Evolutionary conservation across 2,113 vertebrate genomes (phyloP), one percentile per base, ranked within the genome.

Genomic region (Pelmatolapia mariae): DNA sequence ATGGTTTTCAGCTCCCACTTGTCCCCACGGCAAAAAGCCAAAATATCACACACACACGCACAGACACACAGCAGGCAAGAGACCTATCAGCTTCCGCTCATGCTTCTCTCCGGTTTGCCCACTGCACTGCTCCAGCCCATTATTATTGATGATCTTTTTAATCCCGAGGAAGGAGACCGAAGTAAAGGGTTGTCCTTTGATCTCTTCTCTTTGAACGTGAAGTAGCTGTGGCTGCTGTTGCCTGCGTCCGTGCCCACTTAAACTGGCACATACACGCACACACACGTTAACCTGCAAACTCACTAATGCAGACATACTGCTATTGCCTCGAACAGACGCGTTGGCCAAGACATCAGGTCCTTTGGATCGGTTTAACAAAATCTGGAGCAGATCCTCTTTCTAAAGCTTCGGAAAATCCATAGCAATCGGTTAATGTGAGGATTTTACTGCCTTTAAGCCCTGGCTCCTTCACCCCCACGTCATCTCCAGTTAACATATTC

Each of bases 71-170:
- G 73, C 73, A 78, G 24, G 16, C 33, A 18, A 52, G 56, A 83
- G 82, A 88, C 53, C 76, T 38, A 86, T 90, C 90, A 92, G 87
- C 85, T 68, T 89, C 50, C 31, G 12, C 50, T 87, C 53, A 33
- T 38, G 80, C 89, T 76, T 59, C 12, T 82, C 81, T 63, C 79
- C 84, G 45, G 87, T 90, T 90, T 52, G 80, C 92, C 80, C 91
- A 81, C 83, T 80, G 86, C 4, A 76, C 63, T 19, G 82, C 87
- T 91, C 85, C 85, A 87, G 82, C 86, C 87, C 92, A 93, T 94
- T 92, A 93, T 91, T 95, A 95, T 92, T 93, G 92, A 94, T 92
- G 92, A 94, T 89, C 88, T 92, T 92, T 90, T 93, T 93, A 94
- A 93, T 92, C 91, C 91, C 10, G 84, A 86, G 88, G 89, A 91